A percentile compares a stretch with the other conserved stretches of the same genome.
Conservation (phyloP, 2,888 invertebrate genomes). For the Ceriagrion tenellum region DNA sequence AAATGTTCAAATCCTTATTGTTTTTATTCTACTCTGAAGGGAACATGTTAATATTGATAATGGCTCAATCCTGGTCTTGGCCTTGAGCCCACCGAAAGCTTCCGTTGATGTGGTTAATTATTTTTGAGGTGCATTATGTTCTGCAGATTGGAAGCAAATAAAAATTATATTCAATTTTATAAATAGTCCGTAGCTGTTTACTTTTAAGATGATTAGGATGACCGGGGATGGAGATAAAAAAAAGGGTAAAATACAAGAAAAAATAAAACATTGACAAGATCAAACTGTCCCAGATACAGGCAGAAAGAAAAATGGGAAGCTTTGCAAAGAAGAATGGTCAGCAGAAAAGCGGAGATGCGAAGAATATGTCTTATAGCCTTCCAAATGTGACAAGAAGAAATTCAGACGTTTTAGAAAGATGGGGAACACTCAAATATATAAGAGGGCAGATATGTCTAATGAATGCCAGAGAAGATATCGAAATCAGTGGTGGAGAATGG, state of each 20-base stretch:
- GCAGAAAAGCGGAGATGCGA: not conserved
- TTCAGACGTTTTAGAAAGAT: not conserved
- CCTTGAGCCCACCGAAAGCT: too few relatives aligned
- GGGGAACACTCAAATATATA: not conserved
- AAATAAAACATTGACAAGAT: too few relatives aligned
- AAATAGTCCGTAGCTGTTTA: too few relatives aligned
- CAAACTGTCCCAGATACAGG: not conserved
- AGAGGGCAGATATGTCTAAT: not conserved
- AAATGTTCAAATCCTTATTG: too few relatives aligned
- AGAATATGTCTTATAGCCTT: not conserved
- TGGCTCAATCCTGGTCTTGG: too few relatives aligned
- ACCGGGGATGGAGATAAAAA: not conserved
- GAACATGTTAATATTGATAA: too few relatives aligned
- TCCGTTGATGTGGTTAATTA: too few relatives aligned
- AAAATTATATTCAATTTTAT: too few relatives aligned
- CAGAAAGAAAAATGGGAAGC: not conserved
- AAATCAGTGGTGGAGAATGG: not conserved
- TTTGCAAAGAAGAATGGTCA: not conserved
- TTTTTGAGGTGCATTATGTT: too few relatives aligned
- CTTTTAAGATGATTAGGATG: too few relatives aligned
- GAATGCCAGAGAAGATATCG: not conserved
- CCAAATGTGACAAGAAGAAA: not conserved
- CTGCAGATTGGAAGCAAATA: too few relatives aligned
- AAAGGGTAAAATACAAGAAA: not conserved
- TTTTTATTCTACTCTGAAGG: too few relatives aligned